Evolutionary conservation across 2,113 vertebrate species (phyloP).

Genomic region (Aix galericulata): DNA sequence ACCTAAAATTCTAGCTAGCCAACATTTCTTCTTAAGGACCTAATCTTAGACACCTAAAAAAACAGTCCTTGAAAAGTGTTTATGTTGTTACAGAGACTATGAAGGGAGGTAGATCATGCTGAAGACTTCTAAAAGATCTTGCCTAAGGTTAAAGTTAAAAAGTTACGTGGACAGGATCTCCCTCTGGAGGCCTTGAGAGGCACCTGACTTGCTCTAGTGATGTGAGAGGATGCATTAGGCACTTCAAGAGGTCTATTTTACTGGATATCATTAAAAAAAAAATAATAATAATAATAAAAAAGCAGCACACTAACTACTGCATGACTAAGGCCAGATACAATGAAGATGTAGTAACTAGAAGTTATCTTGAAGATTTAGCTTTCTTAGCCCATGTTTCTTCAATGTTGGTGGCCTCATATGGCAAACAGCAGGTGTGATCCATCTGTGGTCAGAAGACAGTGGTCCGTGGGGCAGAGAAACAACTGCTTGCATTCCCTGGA

Average conservation of each 20-base stretch:
- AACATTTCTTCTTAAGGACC: neutral
- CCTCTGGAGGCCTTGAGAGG: conserved; percentile 32
- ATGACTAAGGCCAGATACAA: neutral
- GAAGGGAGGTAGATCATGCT: neutral
- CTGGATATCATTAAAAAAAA: neutral
- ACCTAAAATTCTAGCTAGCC: neutral
- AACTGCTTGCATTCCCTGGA: neutral
- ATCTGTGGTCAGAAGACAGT: neutral
- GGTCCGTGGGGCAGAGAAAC: neutral
- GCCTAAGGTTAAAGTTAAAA: neutral
- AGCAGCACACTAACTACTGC: neutral
- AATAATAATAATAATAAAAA: too few relatives aligned
- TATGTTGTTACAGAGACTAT: neutral
- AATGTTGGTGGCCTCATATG: neutral
- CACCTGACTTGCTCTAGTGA: neutral
- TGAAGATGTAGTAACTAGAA: neutral
- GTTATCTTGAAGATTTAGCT: neutral
- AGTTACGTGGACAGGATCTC: conserved; percentile 12
- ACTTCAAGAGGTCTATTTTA: neutral
- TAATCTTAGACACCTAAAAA: neutral
- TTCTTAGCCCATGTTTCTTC: neutral
- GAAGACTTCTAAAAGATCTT: neutral
- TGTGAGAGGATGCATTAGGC: neutral
- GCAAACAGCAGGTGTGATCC: neutral
- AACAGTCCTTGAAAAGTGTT: neutral